phyloP scores from a whole-genome alignment of 2,113 vertebrate species.

The Peromyscus maniculatus region DNA sequence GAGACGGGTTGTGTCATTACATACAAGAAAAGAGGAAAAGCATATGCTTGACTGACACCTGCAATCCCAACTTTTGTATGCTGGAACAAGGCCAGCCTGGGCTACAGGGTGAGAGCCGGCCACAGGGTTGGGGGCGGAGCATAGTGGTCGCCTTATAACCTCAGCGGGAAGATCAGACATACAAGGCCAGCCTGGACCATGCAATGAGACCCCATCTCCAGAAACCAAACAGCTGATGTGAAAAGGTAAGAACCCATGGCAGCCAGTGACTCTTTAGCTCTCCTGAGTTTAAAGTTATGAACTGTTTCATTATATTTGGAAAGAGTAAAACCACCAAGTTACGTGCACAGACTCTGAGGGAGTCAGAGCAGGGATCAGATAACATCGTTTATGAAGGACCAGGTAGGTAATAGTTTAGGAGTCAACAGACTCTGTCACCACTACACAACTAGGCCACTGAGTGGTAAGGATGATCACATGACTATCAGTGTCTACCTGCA shows the following conservation, averaged over 20 bases:
- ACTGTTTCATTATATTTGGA: background rate
- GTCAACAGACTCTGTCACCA: background rate
- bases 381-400: background rate
- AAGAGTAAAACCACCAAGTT: slow-evolving; percentile 2
- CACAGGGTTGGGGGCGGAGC: too few relatives aligned
- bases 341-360: background rate
- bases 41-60: background rate
- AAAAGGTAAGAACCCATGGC: background rate
- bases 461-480: background rate
- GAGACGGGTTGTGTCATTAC: background rate
- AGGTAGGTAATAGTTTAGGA: background rate
- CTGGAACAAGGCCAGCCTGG: background rate
- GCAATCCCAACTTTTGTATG: background rate
- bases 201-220: background rate
- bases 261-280: background rate
- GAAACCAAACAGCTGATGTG: background rate
- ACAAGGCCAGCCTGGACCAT: background rate
- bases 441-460: background rate
- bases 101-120: background rate
- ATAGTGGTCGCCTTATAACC: background rate
- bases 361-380: background rate
- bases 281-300: background rate
- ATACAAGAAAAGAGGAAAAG: background rate
- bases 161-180: background rate
- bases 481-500: background rate